phyloP scores from a whole-genome alignment of 2,888 invertebrate species.

The Glaucopsyche alexis region DNA sequence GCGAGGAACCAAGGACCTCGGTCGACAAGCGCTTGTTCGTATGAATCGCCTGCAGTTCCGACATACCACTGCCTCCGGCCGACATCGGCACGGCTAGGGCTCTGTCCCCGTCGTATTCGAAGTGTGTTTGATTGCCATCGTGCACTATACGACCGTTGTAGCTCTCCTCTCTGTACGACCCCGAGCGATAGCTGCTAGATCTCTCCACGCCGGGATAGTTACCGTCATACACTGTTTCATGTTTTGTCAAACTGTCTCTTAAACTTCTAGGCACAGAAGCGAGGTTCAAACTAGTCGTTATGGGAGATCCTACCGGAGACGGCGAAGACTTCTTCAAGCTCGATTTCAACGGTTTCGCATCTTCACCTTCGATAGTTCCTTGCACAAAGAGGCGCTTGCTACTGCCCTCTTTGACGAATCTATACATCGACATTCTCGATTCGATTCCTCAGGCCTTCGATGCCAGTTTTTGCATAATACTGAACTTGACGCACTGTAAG shows the following conservation, averaged over 20 bases:
- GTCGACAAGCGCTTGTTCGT: slow-evolving; percentile 91
- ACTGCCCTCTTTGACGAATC: slow-evolving; percentile 86
- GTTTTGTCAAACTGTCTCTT: slow-evolving; percentile 75
- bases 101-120: slow-evolving; percentile 71
- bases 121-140: slow-evolving; percentile 75
- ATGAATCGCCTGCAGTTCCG: slow-evolving; percentile 87
- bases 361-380: slow-evolving; percentile 84
- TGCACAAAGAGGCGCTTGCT: slow-evolving; percentile 87
- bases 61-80: slow-evolving; percentile 68
- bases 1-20: slow-evolving; percentile 90
- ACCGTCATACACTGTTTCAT: slow-evolving; percentile 73
- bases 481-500: slow-evolving; percentile 53
- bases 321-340: slow-evolving; percentile 73
- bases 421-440: slow-evolving; percentile 85
- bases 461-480: slow-evolving; percentile 62
- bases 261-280: slow-evolving; percentile 78
- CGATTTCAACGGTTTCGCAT: slow-evolving; percentile 74
- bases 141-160: slow-evolving; percentile 72
- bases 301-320: slow-evolving; percentile 80
- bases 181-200: slow-evolving; percentile 64
- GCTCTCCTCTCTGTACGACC: slow-evolving; percentile 66
- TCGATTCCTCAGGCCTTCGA: slow-evolving; percentile 55
- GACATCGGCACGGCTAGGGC: slow-evolving; percentile 68
- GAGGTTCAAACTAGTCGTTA: slow-evolving; percentile 81
- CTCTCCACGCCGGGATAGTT: slow-evolving; percentile 72